phyloP scores from a whole-genome alignment of 1,140 invertebrate species.

The Bilobella aurantiaca region DNA sequence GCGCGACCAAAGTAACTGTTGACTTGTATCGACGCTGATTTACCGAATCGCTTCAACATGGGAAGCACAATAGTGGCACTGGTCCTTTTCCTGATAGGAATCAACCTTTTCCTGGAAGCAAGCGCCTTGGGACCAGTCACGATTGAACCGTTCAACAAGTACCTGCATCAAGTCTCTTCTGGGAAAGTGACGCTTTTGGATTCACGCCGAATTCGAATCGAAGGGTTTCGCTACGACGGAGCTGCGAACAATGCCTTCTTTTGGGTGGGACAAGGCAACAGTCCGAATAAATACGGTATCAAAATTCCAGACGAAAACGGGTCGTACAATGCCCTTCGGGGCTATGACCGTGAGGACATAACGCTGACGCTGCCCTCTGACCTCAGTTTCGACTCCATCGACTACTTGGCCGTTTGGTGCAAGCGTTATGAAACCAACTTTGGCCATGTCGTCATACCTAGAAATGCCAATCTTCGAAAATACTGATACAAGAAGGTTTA shows the following conservation, averaged over 20 bases:
- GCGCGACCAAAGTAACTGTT: neutral
- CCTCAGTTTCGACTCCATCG: slow-evolving; percentile 37
- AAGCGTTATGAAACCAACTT: slow-evolving; percentile 18
- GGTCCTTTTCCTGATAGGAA: neutral
- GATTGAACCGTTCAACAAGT: neutral
- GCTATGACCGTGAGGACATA: slow-evolving; percentile 36
- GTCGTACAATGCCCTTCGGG: slow-evolving; percentile 29
- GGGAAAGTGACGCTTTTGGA: slow-evolving; percentile 37
- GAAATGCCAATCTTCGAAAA: slow-evolving; percentile 11
- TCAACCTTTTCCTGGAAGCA: neutral
- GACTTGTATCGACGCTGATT: too few relatives aligned
- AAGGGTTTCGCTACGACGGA: slow-evolving; percentile 74
- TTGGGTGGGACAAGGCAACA: slow-evolving; percentile 64
- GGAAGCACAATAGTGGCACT: neutral
- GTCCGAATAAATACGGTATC: slow-evolving; percentile 28
- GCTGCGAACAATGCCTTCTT: slow-evolving; percentile 72
- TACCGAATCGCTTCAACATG: too few relatives aligned
- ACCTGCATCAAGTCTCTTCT: slow-evolving; percentile 37
- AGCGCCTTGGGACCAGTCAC: neutral
- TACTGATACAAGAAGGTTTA: neutral
- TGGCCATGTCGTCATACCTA: slow-evolving; percentile 20
- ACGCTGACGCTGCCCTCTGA: slow-evolving; percentile 36
- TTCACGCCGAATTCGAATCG: slow-evolving; percentile 46
- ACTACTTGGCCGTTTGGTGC: slow-evolving; percentile 26
- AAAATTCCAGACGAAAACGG: slow-evolving; percentile 37